Percentiles rank a stretch among this genome's conserved stretches.
phyloP scores from a whole-genome alignment of 2,888 invertebrate genomes.

The Dorcus hopei region DNA sequence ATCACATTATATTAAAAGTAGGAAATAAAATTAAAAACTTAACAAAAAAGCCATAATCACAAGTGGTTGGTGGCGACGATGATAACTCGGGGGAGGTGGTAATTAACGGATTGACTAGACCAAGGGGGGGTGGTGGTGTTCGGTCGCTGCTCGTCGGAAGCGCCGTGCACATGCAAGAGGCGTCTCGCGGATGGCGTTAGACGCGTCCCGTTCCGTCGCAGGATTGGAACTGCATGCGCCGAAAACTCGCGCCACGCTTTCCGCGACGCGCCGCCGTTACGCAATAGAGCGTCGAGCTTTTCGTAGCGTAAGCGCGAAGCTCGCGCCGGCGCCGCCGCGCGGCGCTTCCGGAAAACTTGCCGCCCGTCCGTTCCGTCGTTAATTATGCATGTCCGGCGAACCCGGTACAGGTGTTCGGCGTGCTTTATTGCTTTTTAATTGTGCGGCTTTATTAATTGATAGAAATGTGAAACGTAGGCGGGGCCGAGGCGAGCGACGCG shows the following conservation, averaged over 20 bases:
- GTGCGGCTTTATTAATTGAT: not conserved
- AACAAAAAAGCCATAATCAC: too few species aligned
- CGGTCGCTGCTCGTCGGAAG: too few species aligned
- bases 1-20: too few species aligned
- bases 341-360: conserved; percentile 1
- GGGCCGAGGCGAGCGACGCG: not conserved
- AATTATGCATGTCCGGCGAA: conserved; percentile 3
- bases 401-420: conserved; percentile 3
- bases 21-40: too few species aligned
- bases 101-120: too few species aligned
- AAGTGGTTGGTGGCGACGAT: too few species aligned
- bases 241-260: conserved; percentile 18
- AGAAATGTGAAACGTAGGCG: not conserved
- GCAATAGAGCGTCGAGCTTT: conserved; percentile 21
- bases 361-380: conserved; percentile 2
- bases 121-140: too few species aligned
- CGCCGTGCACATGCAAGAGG: too few species aligned
- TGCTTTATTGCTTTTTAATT: not conserved
- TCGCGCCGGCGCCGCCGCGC: conserved; percentile 6
- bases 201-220: conserved; percentile 6
- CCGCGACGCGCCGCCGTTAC: conserved; percentile 15
- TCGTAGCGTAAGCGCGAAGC: conserved; percentile 4
- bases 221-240: conserved; percentile 21
- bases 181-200: not conserved
- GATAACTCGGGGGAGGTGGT: too few species aligned